phyloP scores from a whole-genome alignment of 2,113 vertebrate genomes.

The Mystacornis crossleyi region DNA sequence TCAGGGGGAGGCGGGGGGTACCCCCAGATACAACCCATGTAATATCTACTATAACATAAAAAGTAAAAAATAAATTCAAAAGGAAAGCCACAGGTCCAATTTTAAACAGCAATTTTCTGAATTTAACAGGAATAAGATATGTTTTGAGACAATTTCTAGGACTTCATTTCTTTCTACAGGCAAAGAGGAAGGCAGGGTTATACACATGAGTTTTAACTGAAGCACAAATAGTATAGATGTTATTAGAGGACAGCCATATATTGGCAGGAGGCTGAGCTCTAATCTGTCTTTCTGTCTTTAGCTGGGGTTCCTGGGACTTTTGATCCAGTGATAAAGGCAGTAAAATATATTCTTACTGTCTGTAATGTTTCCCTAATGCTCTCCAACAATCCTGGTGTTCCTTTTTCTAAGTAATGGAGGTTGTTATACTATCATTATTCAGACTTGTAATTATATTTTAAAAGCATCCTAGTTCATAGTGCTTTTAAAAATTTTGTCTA shows the following conservation, averaged over 20 bases:
- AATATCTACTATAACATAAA: not conserved
- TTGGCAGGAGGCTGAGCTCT: not conserved
- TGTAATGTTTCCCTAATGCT: not conserved
- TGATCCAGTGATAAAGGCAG: not conserved
- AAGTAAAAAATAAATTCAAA: not conserved
- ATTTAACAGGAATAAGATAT: not conserved
- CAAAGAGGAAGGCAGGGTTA: not conserved
- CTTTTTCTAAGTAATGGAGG: not conserved
- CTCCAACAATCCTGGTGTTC: not conserved
- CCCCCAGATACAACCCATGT: too few relatives aligned
- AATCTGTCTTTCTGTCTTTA: not conserved
- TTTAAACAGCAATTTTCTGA: not conserved
- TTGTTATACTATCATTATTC: not conserved
- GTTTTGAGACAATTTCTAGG: not conserved
- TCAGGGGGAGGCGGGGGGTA: too few relatives aligned
- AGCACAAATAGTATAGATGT: not conserved
- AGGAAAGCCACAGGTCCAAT: not conserved
- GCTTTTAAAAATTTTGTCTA: not conserved
- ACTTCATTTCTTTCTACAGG: not conserved
- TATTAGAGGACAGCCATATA: not conserved
- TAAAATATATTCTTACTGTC: not conserved
- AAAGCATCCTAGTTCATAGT: not conserved
- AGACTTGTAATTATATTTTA: not conserved
- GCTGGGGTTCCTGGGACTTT: not conserved
- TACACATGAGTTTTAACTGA: not conserved